phyloP scores from a whole-genome alignment of 2,888 invertebrate species.

The Enoplolaimus lenunculus region DNA sequence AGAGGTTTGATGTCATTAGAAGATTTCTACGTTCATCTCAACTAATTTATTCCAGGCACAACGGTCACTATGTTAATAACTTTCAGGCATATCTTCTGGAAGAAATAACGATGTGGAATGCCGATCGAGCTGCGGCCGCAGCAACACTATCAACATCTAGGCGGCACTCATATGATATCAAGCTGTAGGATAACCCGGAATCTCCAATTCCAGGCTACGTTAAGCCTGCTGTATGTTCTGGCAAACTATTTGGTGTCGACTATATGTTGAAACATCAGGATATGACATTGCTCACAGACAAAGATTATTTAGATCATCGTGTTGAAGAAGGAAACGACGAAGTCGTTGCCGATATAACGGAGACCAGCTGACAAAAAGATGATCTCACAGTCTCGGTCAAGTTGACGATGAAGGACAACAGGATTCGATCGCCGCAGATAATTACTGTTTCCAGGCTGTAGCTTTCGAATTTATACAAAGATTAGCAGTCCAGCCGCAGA shows the following conservation, averaged over 20 bases:
- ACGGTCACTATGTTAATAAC: no score
- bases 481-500: background rate
- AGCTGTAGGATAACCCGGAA: no score
- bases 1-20: background rate
- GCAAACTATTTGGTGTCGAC: background rate
- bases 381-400: no score
- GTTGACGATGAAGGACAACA: no score
- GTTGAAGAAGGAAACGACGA: background rate
- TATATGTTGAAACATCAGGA: no score
- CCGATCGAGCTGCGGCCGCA: background rate
- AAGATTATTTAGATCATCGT: background rate
- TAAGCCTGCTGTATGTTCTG: background rate
- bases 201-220: background rate
- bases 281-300: no score
- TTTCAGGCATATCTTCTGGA: background rate
- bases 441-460: no score
- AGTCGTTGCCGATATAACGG: background rate
- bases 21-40: no score
- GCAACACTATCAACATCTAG: no score
- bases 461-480: background rate
- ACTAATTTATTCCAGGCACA: no score
- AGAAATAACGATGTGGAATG: background rate
- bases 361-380: background rate
- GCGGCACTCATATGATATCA: no score
- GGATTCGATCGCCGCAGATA: no score